Evolutionary conservation across 2,797 vertebrate species (phyloP).

Genomic region (Denticeps clupeoides): DNA sequence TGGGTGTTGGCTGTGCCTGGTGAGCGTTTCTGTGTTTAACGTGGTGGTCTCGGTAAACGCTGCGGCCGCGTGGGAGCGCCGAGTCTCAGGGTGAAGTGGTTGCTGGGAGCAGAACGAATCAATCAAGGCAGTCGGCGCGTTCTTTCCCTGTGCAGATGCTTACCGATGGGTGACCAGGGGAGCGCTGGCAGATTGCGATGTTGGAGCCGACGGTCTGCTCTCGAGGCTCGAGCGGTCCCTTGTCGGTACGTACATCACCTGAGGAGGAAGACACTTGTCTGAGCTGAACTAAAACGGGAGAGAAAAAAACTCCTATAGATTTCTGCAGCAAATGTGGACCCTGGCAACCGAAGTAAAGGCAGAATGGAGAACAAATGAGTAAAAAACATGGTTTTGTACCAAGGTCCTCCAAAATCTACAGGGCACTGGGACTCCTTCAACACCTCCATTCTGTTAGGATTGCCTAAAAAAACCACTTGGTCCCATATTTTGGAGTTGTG

Average conservation of each 20-base stretch:
- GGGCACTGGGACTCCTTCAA: no score
- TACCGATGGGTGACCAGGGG: background rate
- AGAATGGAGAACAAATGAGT: no score
- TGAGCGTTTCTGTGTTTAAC: slow-evolving; percentile 3
- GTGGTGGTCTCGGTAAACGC: background rate
- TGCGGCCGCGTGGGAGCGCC: slow-evolving; percentile 10
- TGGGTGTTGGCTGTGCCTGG: background rate
- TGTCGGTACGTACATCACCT: slow-evolving; percentile 3
- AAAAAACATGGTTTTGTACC: no score
- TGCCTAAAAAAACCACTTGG: no score
- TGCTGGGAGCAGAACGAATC: slow-evolving; percentile 20
- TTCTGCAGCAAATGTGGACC: no score
- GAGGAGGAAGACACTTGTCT: no score
- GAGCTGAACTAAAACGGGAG: no score
- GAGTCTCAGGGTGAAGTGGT: slow-evolving; percentile 8
- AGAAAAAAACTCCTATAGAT: no score
- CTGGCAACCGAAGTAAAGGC: no score
- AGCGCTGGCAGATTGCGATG: slow-evolving; percentile 1
- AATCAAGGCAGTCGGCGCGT: slow-evolving; percentile 14
- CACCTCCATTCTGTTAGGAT: no score
- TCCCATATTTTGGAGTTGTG: no score
- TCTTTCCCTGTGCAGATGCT: slow-evolving; percentile 13
- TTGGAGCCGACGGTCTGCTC: slow-evolving; percentile 4
- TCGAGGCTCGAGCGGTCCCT: slow-evolving; percentile 1
- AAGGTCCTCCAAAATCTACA: no score